Conservation (phyloP, 2,888 invertebrate genomes). For the Pilophorus perplexus region DNA sequence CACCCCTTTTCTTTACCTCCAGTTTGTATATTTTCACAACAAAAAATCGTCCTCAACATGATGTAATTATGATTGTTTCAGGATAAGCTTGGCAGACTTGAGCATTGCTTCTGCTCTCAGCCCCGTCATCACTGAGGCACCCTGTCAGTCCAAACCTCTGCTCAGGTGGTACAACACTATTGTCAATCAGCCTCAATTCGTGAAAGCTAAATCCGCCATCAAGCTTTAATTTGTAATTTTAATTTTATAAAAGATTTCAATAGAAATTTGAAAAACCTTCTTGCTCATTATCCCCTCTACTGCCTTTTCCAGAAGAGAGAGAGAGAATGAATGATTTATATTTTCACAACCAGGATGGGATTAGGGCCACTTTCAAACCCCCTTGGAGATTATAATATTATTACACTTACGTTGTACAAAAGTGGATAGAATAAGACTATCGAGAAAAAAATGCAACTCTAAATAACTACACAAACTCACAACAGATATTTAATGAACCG, state of each 20-base stretch:
- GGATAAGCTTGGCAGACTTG: conserved; percentile 45
- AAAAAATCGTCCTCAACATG: not conserved
- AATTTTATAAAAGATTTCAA: conserved; percentile 3
- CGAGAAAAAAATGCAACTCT: no score
- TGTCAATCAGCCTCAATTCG: conserved; percentile 50
- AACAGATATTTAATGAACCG: no score
- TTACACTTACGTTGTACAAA: no score
- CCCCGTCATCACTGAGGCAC: conserved; percentile 43
- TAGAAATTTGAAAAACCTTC: not conserved
- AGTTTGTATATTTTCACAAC: not conserved
- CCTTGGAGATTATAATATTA: no score
- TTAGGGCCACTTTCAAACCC: no score
- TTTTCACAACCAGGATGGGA: no score
- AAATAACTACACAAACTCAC: no score
- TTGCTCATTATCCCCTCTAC: not conserved
- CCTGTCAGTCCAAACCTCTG: conserved; percentile 46
- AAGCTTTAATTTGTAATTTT: not conserved
- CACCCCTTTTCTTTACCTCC: not conserved
- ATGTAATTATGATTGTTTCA: not conserved
- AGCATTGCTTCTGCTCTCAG: conserved; percentile 36
- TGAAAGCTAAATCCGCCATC: conserved; percentile 24
- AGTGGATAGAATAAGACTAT: no score
- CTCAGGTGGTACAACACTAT: conserved; percentile 55
- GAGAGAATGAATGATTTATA: no score
- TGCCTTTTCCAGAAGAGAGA: no score